Conservation (phyloP, 1,140 invertebrate genomes). For the Adoxophyes honmai region DNA sequence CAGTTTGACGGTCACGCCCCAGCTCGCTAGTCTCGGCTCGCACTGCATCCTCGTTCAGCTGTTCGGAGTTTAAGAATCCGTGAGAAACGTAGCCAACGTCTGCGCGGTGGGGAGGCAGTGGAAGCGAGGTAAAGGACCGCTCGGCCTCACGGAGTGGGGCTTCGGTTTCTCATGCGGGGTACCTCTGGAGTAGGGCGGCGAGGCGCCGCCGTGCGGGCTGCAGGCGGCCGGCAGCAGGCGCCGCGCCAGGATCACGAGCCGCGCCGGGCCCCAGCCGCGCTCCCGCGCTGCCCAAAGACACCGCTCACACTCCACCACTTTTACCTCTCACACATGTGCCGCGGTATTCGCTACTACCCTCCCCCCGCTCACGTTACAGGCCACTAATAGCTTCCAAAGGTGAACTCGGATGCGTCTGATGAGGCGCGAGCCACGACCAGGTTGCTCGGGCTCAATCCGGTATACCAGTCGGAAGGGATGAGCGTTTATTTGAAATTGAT, state of each 20-base stretch:
- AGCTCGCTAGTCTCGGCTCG: too few relatives aligned
- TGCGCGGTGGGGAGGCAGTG: slow-evolving; percentile 16
- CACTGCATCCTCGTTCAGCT: too few relatives aligned
- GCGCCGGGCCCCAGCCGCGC: slow-evolving; percentile 74
- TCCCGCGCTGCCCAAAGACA: slow-evolving; percentile 65
- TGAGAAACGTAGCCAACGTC: neutral
- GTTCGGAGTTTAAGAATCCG: too few relatives aligned
- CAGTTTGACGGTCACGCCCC: too few relatives aligned
- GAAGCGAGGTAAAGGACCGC: slow-evolving; percentile 15
- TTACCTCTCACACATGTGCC: slow-evolving; percentile 35
- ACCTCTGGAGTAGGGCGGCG: slow-evolving; percentile 84
- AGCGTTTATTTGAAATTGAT: too few relatives aligned
- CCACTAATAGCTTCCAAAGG: slow-evolving; percentile 2
- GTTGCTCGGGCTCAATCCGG: neutral
- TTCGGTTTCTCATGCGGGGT: slow-evolving; percentile 37
- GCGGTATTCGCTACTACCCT: slow-evolving; percentile 14
- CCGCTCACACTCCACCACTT: slow-evolving; percentile 69
- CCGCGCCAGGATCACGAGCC: slow-evolving; percentile 76
- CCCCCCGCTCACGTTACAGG: neutral
- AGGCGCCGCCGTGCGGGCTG: slow-evolving; percentile 83
- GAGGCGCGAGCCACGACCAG: neutral
- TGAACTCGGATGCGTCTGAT: neutral
- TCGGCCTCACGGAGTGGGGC: slow-evolving; percentile 2
- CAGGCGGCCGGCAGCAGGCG: slow-evolving; percentile 84
- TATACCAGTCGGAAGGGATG: neutral